Evolutionary conservation across 1,140 invertebrate species (phyloP).

Genomic region (Papilio polyxenes): DNA sequence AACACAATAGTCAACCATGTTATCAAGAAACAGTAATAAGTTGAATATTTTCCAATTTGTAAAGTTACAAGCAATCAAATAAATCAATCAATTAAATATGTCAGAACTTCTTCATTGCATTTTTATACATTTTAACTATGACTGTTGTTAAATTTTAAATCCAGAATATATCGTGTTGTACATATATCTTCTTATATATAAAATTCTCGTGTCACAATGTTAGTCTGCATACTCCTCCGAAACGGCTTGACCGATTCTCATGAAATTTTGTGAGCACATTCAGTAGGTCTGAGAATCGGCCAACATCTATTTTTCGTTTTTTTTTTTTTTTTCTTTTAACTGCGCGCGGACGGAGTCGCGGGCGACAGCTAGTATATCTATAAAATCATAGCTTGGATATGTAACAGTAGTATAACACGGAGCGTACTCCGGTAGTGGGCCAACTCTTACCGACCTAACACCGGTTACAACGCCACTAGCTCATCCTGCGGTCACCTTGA

Average conservation of each 20-base stretch:
- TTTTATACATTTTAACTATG: not conserved
- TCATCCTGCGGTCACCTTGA: slow-evolving; percentile 32
- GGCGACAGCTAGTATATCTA: too few relatives aligned
- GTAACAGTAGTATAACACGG: slow-evolving; percentile 46
- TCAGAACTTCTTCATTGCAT: not conserved
- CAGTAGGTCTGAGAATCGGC: too few relatives aligned
- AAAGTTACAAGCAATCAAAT: not conserved
- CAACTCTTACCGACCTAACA: slow-evolving; percentile 42
- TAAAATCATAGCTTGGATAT: slow-evolving; percentile 36
- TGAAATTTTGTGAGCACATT: too few relatives aligned
- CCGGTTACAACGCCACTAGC: slow-evolving; percentile 44
- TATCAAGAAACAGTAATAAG: too few relatives aligned
- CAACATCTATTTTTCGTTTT: too few relatives aligned
- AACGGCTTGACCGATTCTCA: too few relatives aligned
- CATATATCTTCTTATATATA: too few relatives aligned
- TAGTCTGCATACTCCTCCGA: too few relatives aligned
- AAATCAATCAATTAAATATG: not conserved
- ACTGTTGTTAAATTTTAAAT: not conserved
- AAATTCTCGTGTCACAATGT: too few relatives aligned
- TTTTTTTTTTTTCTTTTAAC: too few relatives aligned
- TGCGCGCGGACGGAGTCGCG: too few relatives aligned
- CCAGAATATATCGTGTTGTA: not conserved
- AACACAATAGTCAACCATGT: too few relatives aligned
- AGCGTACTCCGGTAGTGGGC: slow-evolving; percentile 55
- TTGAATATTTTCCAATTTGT: not conserved